These are phyloP conservation scores for Odocoileus hemionus DNA, from an alignment of 2,113 vertebrate genomes.

Conservation along the genomic window DNA sequence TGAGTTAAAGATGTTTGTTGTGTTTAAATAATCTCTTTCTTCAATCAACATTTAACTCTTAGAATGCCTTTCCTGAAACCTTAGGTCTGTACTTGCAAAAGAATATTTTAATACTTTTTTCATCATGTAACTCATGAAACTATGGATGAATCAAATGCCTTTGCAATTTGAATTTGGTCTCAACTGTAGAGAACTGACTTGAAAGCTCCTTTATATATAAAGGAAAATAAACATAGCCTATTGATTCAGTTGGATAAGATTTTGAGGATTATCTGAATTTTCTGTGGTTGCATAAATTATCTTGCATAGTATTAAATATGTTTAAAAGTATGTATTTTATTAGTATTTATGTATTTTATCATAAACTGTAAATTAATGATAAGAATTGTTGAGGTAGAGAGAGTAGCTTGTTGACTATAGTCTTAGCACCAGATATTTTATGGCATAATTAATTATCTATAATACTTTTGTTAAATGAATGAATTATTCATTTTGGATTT, in stretches of 20 bases:
- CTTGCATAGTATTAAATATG: not conserved
- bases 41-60: constrained; percentile 58
- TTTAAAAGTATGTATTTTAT: not conserved
- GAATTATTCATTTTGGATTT: constrained; percentile 62
- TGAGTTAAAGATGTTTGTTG: constrained; percentile 18
- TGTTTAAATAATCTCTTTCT: constrained; percentile 50
- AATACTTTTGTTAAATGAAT: constrained; percentile 37
- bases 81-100: not conserved
- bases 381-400: not conserved
- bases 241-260: not conserved
- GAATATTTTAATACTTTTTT: not conserved
- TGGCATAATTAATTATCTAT: constrained; percentile 43
- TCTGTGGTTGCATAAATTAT: not conserved
- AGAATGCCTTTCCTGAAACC: not conserved
- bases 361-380: not conserved
- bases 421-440: not conserved
- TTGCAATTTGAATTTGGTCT: not conserved
- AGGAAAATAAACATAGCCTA: not conserved
- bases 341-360: not conserved
- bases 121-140: not conserved
- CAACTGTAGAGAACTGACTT: not conserved
- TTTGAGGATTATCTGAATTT: not conserved
- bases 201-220: not conserved
- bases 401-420: not conserved
- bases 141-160: not conserved